phyloP scores from a whole-genome alignment of 1,140 invertebrate genomes.

The Trigoniulus corallinus region DNA sequence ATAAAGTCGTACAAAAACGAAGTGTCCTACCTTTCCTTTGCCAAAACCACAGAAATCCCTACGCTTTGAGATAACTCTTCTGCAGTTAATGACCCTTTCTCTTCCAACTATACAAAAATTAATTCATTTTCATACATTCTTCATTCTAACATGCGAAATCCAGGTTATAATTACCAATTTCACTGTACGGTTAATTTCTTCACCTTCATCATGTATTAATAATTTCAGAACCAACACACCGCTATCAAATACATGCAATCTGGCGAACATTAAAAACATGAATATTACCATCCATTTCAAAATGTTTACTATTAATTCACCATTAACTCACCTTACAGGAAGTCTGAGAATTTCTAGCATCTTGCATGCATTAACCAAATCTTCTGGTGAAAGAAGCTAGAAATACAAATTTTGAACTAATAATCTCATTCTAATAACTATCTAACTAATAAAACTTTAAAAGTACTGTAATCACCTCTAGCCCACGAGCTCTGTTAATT shows the following conservation, averaged over 20 bases:
- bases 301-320: constrained; percentile 4
- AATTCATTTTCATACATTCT: constrained; percentile 11
- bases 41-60: constrained; percentile 71
- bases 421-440: background rate
- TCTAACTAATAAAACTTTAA: constrained; percentile 1
- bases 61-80: constrained; percentile 65
- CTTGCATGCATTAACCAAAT: constrained; percentile 74
- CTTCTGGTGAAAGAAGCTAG: constrained; percentile 79
- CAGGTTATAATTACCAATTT: too few species aligned
- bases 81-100: constrained; percentile 53
- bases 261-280: constrained; percentile 6
- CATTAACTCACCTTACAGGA: constrained; percentile 33
- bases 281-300: background rate
- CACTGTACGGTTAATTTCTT: too few species aligned
- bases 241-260: constrained; percentile 66
- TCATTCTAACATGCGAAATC: constrained; percentile 3
- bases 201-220: constrained; percentile 54
- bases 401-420: background rate
- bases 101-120: constrained; percentile 45
- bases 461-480: constrained; percentile 26
- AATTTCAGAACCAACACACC: constrained; percentile 79
- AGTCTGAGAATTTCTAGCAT: constrained; percentile 39
- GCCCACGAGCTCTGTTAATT: constrained; percentile 53
- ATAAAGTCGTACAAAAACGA: background rate
- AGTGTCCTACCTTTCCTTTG: constrained; percentile 48